Conservation (phyloP, 1,140 invertebrate genomes). For the Phymastichus coffea region DNA sequence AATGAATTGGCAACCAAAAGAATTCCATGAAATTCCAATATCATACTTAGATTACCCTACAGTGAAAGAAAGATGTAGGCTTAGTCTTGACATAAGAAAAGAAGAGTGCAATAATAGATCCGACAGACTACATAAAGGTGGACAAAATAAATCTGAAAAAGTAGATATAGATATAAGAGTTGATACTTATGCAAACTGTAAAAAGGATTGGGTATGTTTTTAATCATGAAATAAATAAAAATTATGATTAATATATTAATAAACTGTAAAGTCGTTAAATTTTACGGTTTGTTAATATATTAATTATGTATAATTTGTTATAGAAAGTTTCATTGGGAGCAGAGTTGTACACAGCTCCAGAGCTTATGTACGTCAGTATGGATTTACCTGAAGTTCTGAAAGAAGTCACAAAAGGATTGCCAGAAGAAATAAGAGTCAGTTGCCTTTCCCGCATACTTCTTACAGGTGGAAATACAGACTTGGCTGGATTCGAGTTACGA, state of each 20-base stretch:
- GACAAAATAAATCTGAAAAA: slow-evolving; percentile 36
- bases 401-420: slow-evolving; percentile 51
- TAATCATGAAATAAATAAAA: not conserved
- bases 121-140: slow-evolving; percentile 22
- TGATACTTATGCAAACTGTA: slow-evolving; percentile 50
- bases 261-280: not conserved
- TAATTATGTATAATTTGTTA: slow-evolving; percentile 17
- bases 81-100: slow-evolving; percentile 55
- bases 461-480: slow-evolving; percentile 58
- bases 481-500: slow-evolving; percentile 54
- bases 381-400: slow-evolving; percentile 54
- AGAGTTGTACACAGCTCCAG: slow-evolving; percentile 57
- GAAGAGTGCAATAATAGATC: slow-evolving; percentile 40
- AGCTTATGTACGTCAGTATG: slow-evolving; percentile 57
- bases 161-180: slow-evolving; percentile 52
- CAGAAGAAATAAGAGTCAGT: slow-evolving; percentile 49
- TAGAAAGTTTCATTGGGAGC: slow-evolving; percentile 53
- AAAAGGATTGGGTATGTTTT: slow-evolving; percentile 47
- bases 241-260: not conserved
- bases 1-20: slow-evolving; percentile 54
- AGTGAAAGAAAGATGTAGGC: slow-evolving; percentile 55
- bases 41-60: slow-evolving; percentile 53
- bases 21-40: slow-evolving; percentile 54
- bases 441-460: slow-evolving; percentile 56
- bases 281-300: not conserved